A percentile compares a stretch with the other conserved stretches of the same genome.
phyloP scores from a whole-genome alignment of 2,113 vertebrate species.

The Epinephelus fuscoguttatus region DNA sequence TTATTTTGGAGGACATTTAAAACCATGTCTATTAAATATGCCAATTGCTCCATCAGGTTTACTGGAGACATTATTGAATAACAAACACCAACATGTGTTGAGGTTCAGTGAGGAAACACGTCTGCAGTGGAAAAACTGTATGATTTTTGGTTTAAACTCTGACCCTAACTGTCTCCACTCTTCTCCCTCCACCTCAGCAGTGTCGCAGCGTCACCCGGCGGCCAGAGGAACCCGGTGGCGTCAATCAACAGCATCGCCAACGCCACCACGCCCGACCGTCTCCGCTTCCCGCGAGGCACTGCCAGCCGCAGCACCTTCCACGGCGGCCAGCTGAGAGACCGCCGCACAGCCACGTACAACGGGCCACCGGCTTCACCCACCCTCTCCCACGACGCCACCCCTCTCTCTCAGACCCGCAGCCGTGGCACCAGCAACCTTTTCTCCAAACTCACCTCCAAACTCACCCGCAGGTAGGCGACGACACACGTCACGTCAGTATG shows the following conservation, averaged over 20 bases:
- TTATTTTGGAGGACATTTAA: not conserved
- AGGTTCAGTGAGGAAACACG: not conserved
- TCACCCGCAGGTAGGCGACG: slow-evolving; percentile 92
- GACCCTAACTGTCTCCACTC: not conserved
- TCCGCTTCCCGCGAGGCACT: slow-evolving; percentile 95
- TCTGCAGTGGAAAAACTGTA: slow-evolving; percentile 33
- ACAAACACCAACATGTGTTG: too few relatives aligned
- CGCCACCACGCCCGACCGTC: slow-evolving; percentile 91
- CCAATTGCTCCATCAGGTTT: not conserved
- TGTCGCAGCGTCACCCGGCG: slow-evolving; percentile 86
- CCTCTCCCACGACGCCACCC: slow-evolving; percentile 93
- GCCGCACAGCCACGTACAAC: slow-evolving; percentile 96
- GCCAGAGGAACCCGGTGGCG: slow-evolving; percentile 92
- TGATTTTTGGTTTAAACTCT: not conserved
- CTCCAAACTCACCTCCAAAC: slow-evolving; percentile 96
- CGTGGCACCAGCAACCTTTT: slow-evolving; percentile 97
- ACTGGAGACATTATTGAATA: not conserved
- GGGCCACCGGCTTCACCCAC: slow-evolving; percentile 96
- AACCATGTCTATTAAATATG: too few relatives aligned
- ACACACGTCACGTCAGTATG: not conserved
- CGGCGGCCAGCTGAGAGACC: slow-evolving; percentile 93
- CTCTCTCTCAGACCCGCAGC: slow-evolving; percentile 92
- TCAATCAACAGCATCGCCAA: slow-evolving; percentile 97
- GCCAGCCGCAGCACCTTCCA: slow-evolving; percentile 98
- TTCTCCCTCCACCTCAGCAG: slow-evolving; percentile 69